Base-by-base conservation (phyloP, 2,888 invertebrate genomes). In the Monochamus alternatus region DNA sequence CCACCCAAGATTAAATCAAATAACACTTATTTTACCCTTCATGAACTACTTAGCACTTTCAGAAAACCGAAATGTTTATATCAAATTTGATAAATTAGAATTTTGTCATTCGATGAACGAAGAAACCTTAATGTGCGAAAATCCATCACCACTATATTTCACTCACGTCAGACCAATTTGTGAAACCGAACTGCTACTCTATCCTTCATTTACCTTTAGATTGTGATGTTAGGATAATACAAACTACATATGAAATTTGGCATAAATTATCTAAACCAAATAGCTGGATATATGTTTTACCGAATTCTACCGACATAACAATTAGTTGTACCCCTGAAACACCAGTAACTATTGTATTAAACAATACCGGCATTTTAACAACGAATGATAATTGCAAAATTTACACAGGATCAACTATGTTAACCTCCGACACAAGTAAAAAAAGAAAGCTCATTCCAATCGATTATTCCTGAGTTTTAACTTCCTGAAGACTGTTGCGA, bases 161-260 rank as follows among this genome's bases (percentile, higher is more conserved):
- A 32, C 38, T 22, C 14, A 59, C 14, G 10, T 12, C 5, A 38
- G 47, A 59, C 59, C 58, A n/a, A 66, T 44, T 43, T 75, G 75
- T 31, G 75, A 75, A 73, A 73, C 73, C 3, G 62, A 65, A 7
- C 12, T 75, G 3, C 30, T 75, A 9, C 2, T 12, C 3, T 3
- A 10, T 8, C n/a, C 44, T 8, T 22, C 10, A 60, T 14, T 10
- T 75, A 30, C 72, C 75, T 1, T 32, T 52, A 31, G 10, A 12
- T 14, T 75, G 75, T 59, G 75, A 75, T 22, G 31, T 44, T 5
- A 64, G 66, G 66, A 60, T 67, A 14, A 62, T 62, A n/a, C 14
- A 59, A 5, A 32, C 32, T 2, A 43, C 4, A 47, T 8, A 3
- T 8, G 74, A 74, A 69, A 69, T 69, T 12, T 74, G 73, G 73